These are phyloP conservation scores for Orthosia incerta DNA, from an alignment of 2,888 invertebrate species.

Conservation along the genomic window DNA sequence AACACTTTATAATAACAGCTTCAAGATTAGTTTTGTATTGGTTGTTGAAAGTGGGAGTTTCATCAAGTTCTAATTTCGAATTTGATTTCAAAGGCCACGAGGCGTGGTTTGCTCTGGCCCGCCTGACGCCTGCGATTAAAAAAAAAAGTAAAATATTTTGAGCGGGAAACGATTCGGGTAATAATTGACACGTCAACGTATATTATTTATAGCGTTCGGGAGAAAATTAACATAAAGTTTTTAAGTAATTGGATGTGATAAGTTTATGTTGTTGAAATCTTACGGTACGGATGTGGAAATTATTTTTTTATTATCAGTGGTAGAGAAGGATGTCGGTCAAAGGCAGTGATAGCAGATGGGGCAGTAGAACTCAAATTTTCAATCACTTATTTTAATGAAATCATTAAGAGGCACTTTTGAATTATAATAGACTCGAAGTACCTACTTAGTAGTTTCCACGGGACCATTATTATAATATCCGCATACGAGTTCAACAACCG, in stretches of 20 bases:
- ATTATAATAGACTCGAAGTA: too few relatives aligned
- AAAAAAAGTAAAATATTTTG: slow-evolving; percentile 73
- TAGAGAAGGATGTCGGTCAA: slow-evolving; percentile 57
- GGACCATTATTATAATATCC: too few relatives aligned
- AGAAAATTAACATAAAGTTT: slow-evolving; percentile 86
- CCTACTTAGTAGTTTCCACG: too few relatives aligned
- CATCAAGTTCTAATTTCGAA: slow-evolving; percentile 73
- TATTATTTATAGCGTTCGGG: slow-evolving; percentile 86
- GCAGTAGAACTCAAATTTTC: not conserved
- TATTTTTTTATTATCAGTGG: slow-evolving; percentile 72
- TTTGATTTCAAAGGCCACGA: slow-evolving; percentile 67
- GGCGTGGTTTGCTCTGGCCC: slow-evolving; percentile 82
- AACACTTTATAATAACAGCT: slow-evolving; percentile 64
- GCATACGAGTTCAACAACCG: too few relatives aligned
- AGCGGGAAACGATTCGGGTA: slow-evolving; percentile 83
- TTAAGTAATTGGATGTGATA: slow-evolving; percentile 88
- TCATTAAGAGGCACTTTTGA: too few relatives aligned
- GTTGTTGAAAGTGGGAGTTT: slow-evolving; percentile 73
- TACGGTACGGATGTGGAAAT: slow-evolving; percentile 77
- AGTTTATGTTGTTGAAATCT: slow-evolving; percentile 80
- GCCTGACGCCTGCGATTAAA: slow-evolving; percentile 67
- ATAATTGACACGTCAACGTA: slow-evolving; percentile 89
- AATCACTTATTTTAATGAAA: too few relatives aligned
- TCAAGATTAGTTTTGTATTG: slow-evolving; percentile 71
- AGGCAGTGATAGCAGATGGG: not conserved